These are phyloP conservation scores for Clarias macrocephalus DNA, from an alignment of 2,113 vertebrate species.

Conservation along the genomic window DNA sequence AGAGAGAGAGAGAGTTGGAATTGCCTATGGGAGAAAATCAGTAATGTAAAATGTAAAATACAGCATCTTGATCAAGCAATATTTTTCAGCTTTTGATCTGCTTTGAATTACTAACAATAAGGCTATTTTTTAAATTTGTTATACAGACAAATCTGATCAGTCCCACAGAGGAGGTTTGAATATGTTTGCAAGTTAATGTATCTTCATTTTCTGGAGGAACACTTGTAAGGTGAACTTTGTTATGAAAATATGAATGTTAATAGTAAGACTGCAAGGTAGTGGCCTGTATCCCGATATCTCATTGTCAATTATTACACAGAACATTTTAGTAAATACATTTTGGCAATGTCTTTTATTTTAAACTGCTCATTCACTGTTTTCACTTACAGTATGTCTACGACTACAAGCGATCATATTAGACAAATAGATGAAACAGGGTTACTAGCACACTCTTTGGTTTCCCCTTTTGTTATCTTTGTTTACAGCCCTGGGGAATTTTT, in stretches of 20 bases:
- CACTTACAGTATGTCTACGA: neutral
- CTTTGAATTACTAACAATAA: no score
- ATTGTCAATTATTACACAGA: no score
- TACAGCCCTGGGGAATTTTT: neutral
- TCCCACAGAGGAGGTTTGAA: neutral
- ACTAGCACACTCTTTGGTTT: neutral
- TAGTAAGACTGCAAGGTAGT: no score
- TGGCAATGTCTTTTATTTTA: neutral
- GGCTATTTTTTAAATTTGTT: no score
- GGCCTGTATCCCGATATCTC: no score
- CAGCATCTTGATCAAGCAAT: neutral
- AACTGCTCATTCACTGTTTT: neutral
- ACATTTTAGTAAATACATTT: neutral
- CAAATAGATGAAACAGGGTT: neutral
- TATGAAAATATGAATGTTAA: neutral
- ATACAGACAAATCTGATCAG: neutral
- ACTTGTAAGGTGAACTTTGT: neutral
- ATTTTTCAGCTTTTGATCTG: neutral
- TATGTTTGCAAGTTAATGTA: neutral
- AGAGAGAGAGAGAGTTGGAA: no score
- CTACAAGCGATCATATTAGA: neutral
- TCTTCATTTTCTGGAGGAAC: neutral
- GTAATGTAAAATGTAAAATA: no score
- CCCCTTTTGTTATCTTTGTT: neutral
- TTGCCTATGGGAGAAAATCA: no score